Percentiles rank a stretch among this genome's conserved stretches.
Conservation (phyloP, 2,113 vertebrate genomes). For the Turnix velox region DNA sequence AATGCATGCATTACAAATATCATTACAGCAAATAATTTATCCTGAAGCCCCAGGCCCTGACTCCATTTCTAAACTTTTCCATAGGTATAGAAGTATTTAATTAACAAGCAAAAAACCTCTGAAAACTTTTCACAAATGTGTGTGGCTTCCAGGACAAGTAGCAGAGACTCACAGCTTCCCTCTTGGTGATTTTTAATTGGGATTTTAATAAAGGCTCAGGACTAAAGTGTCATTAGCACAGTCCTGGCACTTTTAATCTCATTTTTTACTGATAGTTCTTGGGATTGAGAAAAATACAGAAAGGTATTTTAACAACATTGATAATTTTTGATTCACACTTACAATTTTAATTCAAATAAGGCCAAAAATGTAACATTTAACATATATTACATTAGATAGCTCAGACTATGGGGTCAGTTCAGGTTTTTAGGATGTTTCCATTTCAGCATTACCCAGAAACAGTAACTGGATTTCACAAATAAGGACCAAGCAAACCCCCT, state of each 20-base stretch:
- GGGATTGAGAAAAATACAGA: background rate
- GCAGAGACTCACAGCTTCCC: background rate
- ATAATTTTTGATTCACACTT: background rate
- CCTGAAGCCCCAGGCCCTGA: background rate
- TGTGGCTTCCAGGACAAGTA: background rate
- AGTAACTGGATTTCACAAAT: background rate
- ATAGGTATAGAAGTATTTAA: background rate
- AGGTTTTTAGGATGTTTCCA: background rate
- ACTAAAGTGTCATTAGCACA: background rate
- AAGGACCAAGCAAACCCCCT: background rate
- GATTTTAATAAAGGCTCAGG: slow-evolving; percentile 14
- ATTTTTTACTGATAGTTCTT: background rate
- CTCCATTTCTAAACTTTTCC: background rate
- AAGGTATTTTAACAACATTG: background rate
- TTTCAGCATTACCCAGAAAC: background rate
- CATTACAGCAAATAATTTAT: background rate
- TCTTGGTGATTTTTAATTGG: slow-evolving; percentile 21
- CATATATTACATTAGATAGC: background rate
- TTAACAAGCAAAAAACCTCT: background rate
- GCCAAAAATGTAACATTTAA: background rate
- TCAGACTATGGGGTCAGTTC: background rate
- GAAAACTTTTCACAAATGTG: background rate
- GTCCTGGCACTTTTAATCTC: slow-evolving; percentile 1
- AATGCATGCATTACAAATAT: background rate
- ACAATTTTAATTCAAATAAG: background rate